phyloP scores from a whole-genome alignment of 2,113 vertebrate species.

The Mystacornis crossleyi region DNA sequence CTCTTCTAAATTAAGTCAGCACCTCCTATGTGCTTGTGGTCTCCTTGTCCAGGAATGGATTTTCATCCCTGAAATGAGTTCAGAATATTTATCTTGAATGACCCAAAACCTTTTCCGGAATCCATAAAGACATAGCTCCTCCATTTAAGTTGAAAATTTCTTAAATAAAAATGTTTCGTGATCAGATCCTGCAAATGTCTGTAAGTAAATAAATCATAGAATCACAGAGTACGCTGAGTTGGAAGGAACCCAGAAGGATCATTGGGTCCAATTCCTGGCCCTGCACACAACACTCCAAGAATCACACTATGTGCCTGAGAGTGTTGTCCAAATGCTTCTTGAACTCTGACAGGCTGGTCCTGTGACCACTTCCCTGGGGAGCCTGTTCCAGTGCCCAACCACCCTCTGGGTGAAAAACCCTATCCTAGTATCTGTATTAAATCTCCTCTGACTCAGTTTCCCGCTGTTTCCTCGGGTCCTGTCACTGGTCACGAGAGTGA shows the following conservation, averaged over 20 bases:
- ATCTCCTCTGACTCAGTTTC: neutral
- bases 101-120: neutral
- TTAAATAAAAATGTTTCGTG: neutral
- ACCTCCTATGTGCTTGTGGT: neutral
- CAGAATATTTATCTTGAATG: neutral
- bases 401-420: neutral
- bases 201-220: neutral
- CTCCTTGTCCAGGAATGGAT: neutral
- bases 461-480: neutral
- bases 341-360: neutral
- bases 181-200: neutral
- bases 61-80: neutral
- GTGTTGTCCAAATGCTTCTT: neutral
- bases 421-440: neutral
- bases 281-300: neutral
- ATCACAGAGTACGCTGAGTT: neutral
- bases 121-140: neutral
- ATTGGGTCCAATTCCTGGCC: accelerated
- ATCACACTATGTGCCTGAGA: neutral
- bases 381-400: neutral
- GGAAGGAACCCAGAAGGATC: neutral
- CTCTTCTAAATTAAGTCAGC: neutral
- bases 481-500: neutral
- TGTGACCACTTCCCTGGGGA: neutral
- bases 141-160: neutral